Evolutionary conservation across 2,888 invertebrate genomes (phyloP).

Genomic region (Brassicogethes aeneus): DNA sequence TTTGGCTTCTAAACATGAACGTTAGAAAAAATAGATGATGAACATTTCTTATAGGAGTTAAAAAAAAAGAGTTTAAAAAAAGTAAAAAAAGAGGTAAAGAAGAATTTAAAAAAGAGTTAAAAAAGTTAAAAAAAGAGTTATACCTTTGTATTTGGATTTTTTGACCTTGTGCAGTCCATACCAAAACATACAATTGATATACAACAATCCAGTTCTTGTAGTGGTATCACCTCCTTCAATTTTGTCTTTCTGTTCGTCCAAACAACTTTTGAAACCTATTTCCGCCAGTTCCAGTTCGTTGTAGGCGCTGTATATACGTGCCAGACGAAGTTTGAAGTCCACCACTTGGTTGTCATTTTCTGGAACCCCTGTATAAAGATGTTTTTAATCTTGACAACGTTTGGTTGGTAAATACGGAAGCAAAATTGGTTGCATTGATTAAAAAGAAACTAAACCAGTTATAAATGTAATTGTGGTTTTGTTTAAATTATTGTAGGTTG

Average conservation of each 20-base stretch:
- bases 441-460: too few relatives aligned
- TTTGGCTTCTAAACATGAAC: constrained; percentile 27
- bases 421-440: too few relatives aligned
- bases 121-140: too few relatives aligned
- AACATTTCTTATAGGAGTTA: too few relatives aligned
- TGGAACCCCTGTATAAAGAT: constrained; percentile 15
- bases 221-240: constrained; percentile 33
- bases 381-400: too few relatives aligned
- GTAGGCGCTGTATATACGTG: constrained; percentile 38
- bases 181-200: constrained; percentile 41
- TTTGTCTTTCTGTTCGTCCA: constrained; percentile 36
- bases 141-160: constrained; percentile 22
- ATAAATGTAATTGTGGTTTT: too few relatives aligned
- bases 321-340: constrained; percentile 39
- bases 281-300: constrained; percentile 37
- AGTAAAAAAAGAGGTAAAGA: not conserved
- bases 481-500: too few relatives aligned
- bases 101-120: not conserved
- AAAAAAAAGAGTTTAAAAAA: not conserved
- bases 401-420: too few relatives aligned
- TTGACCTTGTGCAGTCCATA: constrained; percentile 40
- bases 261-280: constrained; percentile 39
- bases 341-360: constrained; percentile 38
- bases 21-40: too few relatives aligned
- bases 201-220: constrained; percentile 38